Base-by-base conservation (phyloP, 1,140 invertebrate species). In the Dreissena rostriformis region DNA sequence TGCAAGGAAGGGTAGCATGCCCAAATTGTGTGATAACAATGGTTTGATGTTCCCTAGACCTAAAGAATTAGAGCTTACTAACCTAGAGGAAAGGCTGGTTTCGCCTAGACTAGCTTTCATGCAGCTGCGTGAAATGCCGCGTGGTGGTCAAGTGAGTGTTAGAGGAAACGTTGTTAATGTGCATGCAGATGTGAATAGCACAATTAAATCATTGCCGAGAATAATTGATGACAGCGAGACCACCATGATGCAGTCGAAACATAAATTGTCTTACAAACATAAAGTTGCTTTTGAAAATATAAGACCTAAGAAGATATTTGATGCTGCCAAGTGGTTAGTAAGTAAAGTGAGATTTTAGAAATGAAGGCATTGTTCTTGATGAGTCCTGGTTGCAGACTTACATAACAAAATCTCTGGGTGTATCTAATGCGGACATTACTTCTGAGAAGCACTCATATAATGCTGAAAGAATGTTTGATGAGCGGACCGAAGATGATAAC, bases 121-220 rank as follows among this genome's bases (percentile, higher is more conserved):
- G 86, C 77, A 78, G 55, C 15, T 87, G 22, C 53, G 63, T 67
- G 82, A 87, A 75, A 28, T 81, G 28, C 85, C 85, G 6, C 73
- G 81, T 26, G 85, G 81, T 28, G 51, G 65, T 2, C 80, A 86
- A 51, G 29, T 55, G 2, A 61, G 57, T 63, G 22, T 82, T 0
- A 24, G 61, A 29, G 82, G 86, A 22, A 87, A 87, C 84, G 78
- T 87, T 49, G 86, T 87, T 24, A 87, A 87, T 84, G 82, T 84
- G 0, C 77, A 82, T 22, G 22, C 68, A 24, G 65, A 87, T 78
- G 65, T 84, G 15, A 72, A 29, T 19, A 14, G 14, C 53, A 84
- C 82, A 28, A 61, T 84, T 11, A 51, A n/a, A 15, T 15, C 17
- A 24, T 81, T 87, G 71, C 78, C 78, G 28, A 61, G 86, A 19